Evolutionary conservation across 1,140 invertebrate species (phyloP).

Genomic region (Drosophila navojoa): DNA sequence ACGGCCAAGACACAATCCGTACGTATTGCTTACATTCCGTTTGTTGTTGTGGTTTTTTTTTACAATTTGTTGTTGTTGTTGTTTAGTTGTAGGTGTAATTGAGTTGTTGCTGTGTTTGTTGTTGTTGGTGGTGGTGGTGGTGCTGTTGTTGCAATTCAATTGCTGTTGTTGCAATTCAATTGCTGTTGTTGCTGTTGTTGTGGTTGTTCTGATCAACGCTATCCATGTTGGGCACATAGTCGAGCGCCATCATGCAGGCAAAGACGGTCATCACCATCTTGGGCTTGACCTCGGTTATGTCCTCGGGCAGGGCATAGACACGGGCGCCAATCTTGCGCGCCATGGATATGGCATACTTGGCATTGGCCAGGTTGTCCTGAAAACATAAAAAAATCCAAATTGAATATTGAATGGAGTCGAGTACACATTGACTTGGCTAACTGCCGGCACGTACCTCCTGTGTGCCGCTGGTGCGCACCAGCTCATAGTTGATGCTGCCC

Average conservation of each 20-base stretch:
- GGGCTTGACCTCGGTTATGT: conserved; percentile 98
- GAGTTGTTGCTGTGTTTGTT: conserved; percentile 49
- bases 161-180: conserved; percentile 47
- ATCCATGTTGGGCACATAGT: conserved; percentile 96
- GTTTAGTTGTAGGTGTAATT: conserved; percentile 35
- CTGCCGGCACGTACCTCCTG: conserved; percentile 88
- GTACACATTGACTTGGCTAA: too few species aligned
- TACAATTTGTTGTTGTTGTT: conserved; percentile 20
- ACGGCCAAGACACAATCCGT: conserved; percentile 15
- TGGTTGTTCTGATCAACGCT: conserved; percentile 82
- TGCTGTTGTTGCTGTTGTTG: conserved; percentile 74
- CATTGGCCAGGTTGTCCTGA: conserved; percentile 97
- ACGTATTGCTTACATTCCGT: conserved; percentile 6
- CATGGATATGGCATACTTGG: conserved; percentile 99
- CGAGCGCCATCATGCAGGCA: conserved; percentile 98
- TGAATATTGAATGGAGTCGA: not conserved
- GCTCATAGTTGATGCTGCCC: conserved; percentile 96
- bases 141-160: conserved; percentile 45
- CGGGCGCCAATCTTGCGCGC: conserved; percentile 98
- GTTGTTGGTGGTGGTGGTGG: conserved; percentile 41
- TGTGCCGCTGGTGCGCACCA: conserved; percentile 91
- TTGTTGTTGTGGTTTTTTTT: not conserved
- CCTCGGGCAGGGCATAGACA: conserved; percentile 99
- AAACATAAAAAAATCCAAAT: conserved; percentile 54
- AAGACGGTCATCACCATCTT: conserved; percentile 99